Conservation (phyloP, 2,797 vertebrate genomes). For the Rhodeus uyekii region DNA sequence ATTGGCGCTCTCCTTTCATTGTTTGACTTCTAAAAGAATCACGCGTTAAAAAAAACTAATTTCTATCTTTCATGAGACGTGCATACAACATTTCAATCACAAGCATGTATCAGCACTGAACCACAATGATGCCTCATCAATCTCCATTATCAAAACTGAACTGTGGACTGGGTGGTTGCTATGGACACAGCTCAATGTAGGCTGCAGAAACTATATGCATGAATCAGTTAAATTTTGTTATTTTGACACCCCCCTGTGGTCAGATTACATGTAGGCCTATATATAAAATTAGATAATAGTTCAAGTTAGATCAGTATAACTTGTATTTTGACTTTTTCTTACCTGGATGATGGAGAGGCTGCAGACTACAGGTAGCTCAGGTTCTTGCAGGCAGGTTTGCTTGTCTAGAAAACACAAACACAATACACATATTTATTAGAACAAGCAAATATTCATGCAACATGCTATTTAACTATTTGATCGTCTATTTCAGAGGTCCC, state of each 20-base stretch:
- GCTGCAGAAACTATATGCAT: neutral
- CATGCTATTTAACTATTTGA: neutral
- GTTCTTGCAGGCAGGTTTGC: neutral
- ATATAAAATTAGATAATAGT: no score
- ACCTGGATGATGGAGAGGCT: conserved; percentile 66
- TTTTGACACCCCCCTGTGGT: conserved; percentile 60
- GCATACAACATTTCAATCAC: neutral
- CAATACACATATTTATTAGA: neutral
- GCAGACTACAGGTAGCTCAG: conserved; percentile 49
- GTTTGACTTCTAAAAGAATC: neutral
- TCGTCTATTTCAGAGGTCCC: neutral
- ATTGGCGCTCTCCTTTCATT: neutral
- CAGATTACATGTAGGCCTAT: neutral
- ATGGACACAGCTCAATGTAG: conserved; percentile 35
- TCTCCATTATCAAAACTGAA: conserved; percentile 28
- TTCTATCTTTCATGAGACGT: neutral
- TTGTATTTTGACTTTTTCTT: conserved; percentile 12
- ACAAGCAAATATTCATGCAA: neutral
- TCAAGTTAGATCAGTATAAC: neutral
- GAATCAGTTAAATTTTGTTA: neutral
- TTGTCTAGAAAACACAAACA: conserved; percentile 24
- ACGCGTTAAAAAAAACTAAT: neutral
- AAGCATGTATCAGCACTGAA: conserved; percentile 5
- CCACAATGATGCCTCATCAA: neutral
- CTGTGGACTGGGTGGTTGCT: conserved; percentile 32